Evolutionary conservation across 2,113 vertebrate species (phyloP).

Genomic region (Carassius gibelio): DNA sequence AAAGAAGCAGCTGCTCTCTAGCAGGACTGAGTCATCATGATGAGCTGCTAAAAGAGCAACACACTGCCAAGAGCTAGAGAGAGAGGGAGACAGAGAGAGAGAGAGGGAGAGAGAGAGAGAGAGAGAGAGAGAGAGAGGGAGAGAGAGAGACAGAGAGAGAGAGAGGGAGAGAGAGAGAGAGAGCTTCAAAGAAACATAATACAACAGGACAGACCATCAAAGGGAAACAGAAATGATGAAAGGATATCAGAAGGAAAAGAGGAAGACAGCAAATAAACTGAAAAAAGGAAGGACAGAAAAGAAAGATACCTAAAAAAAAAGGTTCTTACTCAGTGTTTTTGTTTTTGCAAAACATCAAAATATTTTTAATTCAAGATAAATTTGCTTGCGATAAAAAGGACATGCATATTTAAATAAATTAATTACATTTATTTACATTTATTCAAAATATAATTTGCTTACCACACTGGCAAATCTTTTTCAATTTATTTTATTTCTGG

Average conservation of each 20-base stretch:
- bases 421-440: no score
- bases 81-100: no score
- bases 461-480: no score
- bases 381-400: not conserved
- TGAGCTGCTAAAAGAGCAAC: conserved; percentile 30
- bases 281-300: not conserved
- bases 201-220: not conserved
- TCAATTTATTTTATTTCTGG: no score
- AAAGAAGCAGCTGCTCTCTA: not conserved
- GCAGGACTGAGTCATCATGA: not conserved
- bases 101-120: no score
- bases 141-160: not conserved
- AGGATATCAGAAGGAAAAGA: not conserved
- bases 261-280: not conserved
- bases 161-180: not conserved
- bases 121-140: no score
- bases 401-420: no score
- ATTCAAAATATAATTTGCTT: no score
- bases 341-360: conserved; percentile 5
- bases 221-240: not conserved
- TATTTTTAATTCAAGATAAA: not conserved
- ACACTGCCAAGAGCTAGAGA: not conserved
- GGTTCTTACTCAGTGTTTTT: no score
- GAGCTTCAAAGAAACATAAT: not conserved
- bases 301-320: no score